These are phyloP conservation scores for Phrynocephalus forsythii DNA, from an alignment of 2,797 vertebrate genomes.

Conservation along the genomic window DNA sequence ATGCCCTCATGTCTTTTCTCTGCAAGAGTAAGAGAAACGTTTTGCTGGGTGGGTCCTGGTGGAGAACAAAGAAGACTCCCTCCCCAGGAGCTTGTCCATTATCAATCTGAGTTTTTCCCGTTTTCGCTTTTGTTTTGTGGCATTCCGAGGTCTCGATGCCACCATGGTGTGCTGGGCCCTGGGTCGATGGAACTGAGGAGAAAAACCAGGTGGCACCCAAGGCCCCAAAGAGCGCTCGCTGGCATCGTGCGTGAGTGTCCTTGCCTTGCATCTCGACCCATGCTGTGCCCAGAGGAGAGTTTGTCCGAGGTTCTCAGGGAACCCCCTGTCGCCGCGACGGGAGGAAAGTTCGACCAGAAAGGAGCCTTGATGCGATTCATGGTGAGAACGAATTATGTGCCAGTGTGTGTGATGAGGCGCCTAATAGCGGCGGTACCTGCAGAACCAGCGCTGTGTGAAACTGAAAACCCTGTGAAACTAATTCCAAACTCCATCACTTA, in stretches of 20 bases:
- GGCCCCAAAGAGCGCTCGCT: not conserved
- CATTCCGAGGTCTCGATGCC: not conserved
- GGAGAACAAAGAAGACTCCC: not conserved
- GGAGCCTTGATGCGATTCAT: constrained; percentile 18
- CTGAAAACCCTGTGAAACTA: constrained; percentile 14
- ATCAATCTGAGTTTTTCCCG: not conserved
- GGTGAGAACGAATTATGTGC: constrained; percentile 33
- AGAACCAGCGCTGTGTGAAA: constrained; percentile 29
- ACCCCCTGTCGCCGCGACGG: not conserved
- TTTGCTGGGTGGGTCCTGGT: not conserved
- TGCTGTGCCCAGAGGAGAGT: constrained; percentile 25
- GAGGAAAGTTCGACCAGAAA: constrained; percentile 27
- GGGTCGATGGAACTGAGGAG: constrained; percentile 18
- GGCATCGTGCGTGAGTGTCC: not conserved
- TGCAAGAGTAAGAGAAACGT: not conserved
- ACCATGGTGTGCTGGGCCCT: constrained; percentile 10
- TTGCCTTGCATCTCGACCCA: constrained; percentile 1
- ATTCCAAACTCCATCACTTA: constrained; percentile 30
- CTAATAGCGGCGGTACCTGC: constrained; percentile 30
- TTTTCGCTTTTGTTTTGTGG: too few relatives aligned
- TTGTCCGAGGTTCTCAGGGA: not conserved
- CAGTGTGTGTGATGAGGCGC: constrained; percentile 37
- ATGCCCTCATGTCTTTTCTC: not conserved
- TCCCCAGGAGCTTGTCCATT: not conserved
- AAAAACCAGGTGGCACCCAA: constrained; percentile 17